Evolutionary conservation across 2,797 vertebrate genomes (phyloP), one percentile per base, ranked within the genome.

Genomic region (Crax fasciolata): DNA sequence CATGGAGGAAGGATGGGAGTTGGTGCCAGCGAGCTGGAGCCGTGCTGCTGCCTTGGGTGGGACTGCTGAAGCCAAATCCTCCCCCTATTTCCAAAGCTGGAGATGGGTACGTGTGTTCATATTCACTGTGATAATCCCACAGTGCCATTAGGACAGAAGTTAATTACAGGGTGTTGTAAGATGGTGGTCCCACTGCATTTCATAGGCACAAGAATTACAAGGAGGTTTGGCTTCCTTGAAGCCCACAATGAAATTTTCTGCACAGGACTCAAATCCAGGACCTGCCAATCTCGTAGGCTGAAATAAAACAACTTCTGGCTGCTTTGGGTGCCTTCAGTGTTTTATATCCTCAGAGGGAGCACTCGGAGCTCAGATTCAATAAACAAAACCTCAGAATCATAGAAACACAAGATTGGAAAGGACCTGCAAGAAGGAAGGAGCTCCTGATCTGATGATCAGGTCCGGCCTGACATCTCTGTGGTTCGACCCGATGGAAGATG

Each of bases 61-160:
- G 48, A 25, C 28, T 35, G 35, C 35, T 35, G 35, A 35, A 35
- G 35, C 35, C 35, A 35, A 35, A 35, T 35, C 35, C 35, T 35
- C 35, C 35, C 35, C 35, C 35, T 35, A 35, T 35, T 35, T 35
- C 35, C 35, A 35, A 35, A 35, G 35, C 35, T 35, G 35, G 35
- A 35, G 35, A 35, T 8, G 35, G 35, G 35, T 35, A 35, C 9
- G 7, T 15, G 35, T 70, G 55, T 66, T 63, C 25, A 11, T 13
- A 25, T 16, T 57, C 48, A 39, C 49, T 48, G 0, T 41, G 48
- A 0, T 9, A 23, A 9, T 14, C 28, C 49, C 9, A 18, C 21
- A 10, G 4, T 16, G 2, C 20, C 1, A 0, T 3, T 41, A 24
- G 49, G 63, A 49, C 6, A 17, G 44, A 27, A 44, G 32, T 48